Evolutionary conservation across 2,888 invertebrate genomes (phyloP).

Genomic region (Megastigmus dorsalis): DNA sequence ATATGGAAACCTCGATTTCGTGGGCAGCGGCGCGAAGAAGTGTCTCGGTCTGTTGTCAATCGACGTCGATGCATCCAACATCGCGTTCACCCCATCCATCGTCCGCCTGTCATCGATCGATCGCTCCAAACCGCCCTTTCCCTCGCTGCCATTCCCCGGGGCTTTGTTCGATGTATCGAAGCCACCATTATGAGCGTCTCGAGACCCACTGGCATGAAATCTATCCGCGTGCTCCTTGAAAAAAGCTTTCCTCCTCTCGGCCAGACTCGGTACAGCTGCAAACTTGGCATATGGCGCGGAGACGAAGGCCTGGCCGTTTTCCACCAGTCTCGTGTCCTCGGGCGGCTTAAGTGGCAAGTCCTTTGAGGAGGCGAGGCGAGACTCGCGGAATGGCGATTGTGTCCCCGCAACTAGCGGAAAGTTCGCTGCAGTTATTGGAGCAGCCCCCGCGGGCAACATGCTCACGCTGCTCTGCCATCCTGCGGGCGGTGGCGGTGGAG

Average conservation of each 20-base stretch:
- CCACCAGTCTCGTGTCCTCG: not conserved
- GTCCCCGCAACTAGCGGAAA: slow-evolving; percentile 16
- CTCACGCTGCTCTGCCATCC: slow-evolving; percentile 48
- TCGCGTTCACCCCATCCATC: not conserved
- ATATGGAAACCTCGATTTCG: slow-evolving; percentile 47
- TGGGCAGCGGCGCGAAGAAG: slow-evolving; percentile 66
- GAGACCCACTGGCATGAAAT: slow-evolving; percentile 2
- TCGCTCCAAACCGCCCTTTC: not conserved
- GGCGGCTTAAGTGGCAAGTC: slow-evolving; percentile 2
- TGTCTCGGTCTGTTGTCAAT: slow-evolving; percentile 62
- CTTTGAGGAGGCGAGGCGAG: slow-evolving; percentile 1
- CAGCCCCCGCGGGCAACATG: not conserved
- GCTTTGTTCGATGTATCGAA: not conserved
- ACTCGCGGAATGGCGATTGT: slow-evolving; percentile 6
- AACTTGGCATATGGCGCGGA: not conserved
- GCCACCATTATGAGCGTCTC: not conserved
- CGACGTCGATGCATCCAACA: not conserved
- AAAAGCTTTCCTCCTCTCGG: slow-evolving; percentile 55
- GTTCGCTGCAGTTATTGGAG: slow-evolving; percentile 44
- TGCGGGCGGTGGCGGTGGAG: slow-evolving; percentile 35
- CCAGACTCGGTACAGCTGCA: slow-evolving; percentile 52
- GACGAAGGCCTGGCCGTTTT: slow-evolving; percentile 5
- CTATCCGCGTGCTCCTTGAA: slow-evolving; percentile 43
- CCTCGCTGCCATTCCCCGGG: not conserved
- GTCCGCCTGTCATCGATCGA: not conserved